A percentile compares a stretch with the other conserved stretches of the same genome.
Conservation (phyloP, 2,113 vertebrate genomes). For the sheep (Ovis aries) region ARS-UI_Ramb_v3.0 NC_056072.1:4280501-4281000, state of each 20-base stretch:
- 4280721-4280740: rapidly evolving
- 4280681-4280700: background rate
- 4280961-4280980: background rate
- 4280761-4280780: background rate
- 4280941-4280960: background rate
- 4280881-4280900: background rate
- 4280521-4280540: background rate
- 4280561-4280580: background rate
- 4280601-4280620: background rate
- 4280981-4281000: rapidly evolving
- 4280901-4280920: background rate
- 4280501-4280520: background rate
- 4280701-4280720: background rate
- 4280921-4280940: background rate
- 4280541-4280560: no score
- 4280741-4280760: background rate
- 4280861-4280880: background rate
- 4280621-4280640: background rate
- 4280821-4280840: rapidly evolving
- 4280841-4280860: background rate
- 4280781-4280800: background rate
- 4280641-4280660: background rate
- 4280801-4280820: background rate
- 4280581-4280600: background rate
- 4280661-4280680: background rate